phyloP scores from a whole-genome alignment of 2,888 invertebrate species.

The Cerceris ruficornis region DNA sequence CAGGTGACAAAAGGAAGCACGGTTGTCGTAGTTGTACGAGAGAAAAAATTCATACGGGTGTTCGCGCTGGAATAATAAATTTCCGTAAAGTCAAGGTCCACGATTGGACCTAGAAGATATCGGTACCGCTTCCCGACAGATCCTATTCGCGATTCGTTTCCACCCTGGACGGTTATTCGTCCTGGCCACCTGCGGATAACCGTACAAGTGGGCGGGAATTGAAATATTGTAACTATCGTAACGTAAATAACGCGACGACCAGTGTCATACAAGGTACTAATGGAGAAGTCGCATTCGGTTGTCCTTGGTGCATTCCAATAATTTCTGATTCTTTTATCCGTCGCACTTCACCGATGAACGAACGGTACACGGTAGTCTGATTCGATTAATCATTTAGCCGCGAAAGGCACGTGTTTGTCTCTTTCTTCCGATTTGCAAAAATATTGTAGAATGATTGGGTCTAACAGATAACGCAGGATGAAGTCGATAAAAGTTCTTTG shows the following conservation, averaged over 20 bases:
- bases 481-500: no score
- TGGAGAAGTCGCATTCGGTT: slow-evolving; percentile 3
- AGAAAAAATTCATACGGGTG: slow-evolving; percentile 16
- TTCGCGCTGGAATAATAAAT: slow-evolving; percentile 44
- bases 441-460: no score
- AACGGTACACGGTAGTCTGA: background rate
- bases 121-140: slow-evolving; percentile 32
- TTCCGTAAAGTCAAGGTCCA: slow-evolving; percentile 45
- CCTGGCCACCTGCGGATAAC: slow-evolving; percentile 51
- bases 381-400: no score
- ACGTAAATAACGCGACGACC: slow-evolving; percentile 36
- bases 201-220: slow-evolving; percentile 44
- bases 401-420: no score
- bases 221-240: slow-evolving; percentile 48
- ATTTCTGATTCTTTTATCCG: slow-evolving; percentile 3
- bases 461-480: no score
- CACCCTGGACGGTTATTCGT: slow-evolving; percentile 28
- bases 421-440: no score
- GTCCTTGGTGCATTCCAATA: background rate
- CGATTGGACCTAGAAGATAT: slow-evolving; percentile 37
- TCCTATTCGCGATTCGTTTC: slow-evolving; percentile 32
- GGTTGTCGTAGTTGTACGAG: slow-evolving; percentile 13
- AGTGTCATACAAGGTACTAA: slow-evolving; percentile 28
- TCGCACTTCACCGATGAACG: background rate
- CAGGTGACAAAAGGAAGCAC: background rate